These are phyloP conservation scores for Hydrochoerus hydrochaeris DNA, from an alignment of 2,113 vertebrate species.

Conservation along the genomic window DNA sequence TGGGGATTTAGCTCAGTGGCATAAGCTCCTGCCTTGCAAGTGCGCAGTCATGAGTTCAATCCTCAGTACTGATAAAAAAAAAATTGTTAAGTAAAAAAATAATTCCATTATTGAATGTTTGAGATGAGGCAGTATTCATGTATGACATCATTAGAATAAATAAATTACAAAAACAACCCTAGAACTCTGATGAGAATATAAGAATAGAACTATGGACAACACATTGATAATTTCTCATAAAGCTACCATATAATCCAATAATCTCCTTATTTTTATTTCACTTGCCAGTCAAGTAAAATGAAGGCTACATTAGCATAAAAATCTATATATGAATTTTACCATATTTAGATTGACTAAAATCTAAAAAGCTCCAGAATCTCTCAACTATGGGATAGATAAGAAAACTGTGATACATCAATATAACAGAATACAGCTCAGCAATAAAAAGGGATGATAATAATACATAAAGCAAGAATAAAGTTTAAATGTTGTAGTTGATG, in stretches of 20 bases:
- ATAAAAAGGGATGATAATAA: not conserved
- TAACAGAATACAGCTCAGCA: not conserved
- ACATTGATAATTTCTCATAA: not conserved
- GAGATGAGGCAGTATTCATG: not conserved
- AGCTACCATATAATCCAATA: not conserved
- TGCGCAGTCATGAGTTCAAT: no score
- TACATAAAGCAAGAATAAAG: not conserved
- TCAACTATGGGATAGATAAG: not conserved
- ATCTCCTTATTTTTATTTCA: not conserved
- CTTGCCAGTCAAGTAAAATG: not conserved
- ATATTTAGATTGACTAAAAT: not conserved
- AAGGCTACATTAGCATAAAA: not conserved
- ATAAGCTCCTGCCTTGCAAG: no score
- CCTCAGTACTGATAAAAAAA: no score
- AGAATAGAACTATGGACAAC: not conserved
- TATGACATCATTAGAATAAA: not conserved
- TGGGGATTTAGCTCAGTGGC: no score
- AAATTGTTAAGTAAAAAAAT: slow-evolving; percentile 39
- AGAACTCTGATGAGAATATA: not conserved
- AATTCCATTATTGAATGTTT: not conserved
- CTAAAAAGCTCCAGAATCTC: not conserved
- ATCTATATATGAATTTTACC: not conserved
- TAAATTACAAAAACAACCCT: not conserved
- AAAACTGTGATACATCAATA: not conserved
- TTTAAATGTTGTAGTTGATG: not conserved